Conservation (phyloP, 2,113 vertebrate species). For the Sphyrna mokarran region DNA sequence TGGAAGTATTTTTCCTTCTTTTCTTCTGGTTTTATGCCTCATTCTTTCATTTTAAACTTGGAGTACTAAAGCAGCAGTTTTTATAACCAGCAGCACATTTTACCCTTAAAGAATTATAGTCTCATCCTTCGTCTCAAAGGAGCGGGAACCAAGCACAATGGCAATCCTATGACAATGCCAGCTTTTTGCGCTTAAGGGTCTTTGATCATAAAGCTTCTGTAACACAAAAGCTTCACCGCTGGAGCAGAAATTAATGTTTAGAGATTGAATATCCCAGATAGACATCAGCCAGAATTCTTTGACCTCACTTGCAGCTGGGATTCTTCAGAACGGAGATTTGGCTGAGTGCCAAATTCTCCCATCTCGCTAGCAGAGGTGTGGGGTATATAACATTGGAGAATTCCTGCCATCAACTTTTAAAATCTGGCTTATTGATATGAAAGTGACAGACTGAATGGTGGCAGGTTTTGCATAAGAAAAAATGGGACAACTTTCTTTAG, state of each 20-base stretch:
- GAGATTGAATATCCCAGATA: neutral
- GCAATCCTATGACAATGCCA: neutral
- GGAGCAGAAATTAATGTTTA: neutral
- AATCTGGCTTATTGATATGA: neutral
- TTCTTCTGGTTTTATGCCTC: neutral
- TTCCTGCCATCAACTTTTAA: neutral
- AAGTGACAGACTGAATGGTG: neutral
- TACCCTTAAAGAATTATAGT: neutral
- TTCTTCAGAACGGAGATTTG: too few relatives aligned
- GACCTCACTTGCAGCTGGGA: too few relatives aligned
- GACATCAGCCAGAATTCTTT: neutral
- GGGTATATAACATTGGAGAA: too few relatives aligned
- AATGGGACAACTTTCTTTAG: neutral
- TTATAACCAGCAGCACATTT: neutral
- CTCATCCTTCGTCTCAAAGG: neutral
- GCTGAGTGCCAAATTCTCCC: too few relatives aligned
- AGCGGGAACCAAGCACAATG: neutral
- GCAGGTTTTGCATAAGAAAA: neutral
- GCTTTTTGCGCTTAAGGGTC: neutral
- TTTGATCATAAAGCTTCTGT: neutral
- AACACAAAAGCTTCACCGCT: neutral
- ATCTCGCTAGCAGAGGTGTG: too few relatives aligned
- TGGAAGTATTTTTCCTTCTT: neutral
- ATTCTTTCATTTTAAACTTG: conserved; percentile 19
- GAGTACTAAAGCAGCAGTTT: neutral